Conservation (phyloP, 2,113 vertebrate species). For the Ameiurus melas region DNA sequence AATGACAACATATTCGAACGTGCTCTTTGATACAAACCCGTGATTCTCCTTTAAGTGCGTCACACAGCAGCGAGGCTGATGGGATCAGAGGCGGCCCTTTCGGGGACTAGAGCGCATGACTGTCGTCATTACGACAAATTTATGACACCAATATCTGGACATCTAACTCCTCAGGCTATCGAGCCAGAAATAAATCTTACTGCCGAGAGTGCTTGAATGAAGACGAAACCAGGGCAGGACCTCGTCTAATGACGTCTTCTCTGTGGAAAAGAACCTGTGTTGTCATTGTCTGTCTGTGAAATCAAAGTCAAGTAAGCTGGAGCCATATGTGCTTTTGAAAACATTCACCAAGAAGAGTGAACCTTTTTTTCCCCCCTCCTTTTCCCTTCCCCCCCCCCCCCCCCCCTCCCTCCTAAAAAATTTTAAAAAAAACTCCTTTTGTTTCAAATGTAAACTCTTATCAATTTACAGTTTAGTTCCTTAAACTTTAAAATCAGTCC, state of each 20-base stretch:
- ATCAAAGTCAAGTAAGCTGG: no score
- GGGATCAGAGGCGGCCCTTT: constrained; percentile 7
- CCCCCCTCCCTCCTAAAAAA: no score
- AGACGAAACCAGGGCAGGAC: neutral
- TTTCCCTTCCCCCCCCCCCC: no score
- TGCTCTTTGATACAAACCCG: neutral
- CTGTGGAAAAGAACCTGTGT: neutral
- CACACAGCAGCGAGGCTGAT: constrained; percentile 2
- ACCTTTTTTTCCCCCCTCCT: neutral
- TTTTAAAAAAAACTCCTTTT: no score
- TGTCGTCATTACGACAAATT: neutral
- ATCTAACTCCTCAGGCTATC: neutral
- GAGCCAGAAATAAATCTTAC: neutral
- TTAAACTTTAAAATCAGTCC: no score
- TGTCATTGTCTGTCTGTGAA: no score
- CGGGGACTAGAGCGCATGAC: neutral
- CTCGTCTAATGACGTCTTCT: neutral
- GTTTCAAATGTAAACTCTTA: no score
- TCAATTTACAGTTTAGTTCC: no score
- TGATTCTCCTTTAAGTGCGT: neutral
- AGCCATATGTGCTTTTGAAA: no score
- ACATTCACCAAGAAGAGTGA: neutral
- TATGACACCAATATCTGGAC: neutral
- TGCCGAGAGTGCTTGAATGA: neutral
- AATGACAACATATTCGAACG: neutral